Evolutionary conservation across 2,113 vertebrate genomes (phyloP).

Genomic region (Cyanistes caeruleus): DNA sequence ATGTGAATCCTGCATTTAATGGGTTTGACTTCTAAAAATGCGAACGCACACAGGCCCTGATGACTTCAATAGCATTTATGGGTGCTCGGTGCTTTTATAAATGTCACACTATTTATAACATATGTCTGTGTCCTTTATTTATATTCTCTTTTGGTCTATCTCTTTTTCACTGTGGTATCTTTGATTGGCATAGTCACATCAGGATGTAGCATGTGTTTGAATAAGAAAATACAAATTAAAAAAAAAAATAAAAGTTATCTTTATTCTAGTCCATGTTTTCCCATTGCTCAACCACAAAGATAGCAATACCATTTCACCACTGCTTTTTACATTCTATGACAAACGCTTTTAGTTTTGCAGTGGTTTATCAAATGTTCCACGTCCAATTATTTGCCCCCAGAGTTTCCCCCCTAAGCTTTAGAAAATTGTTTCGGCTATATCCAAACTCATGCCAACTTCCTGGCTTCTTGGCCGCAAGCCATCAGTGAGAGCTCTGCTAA

Average conservation of each 20-base stretch:
- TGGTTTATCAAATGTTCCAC: background rate
- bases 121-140: slow-evolving; percentile 39
- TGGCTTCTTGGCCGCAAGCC: slow-evolving; percentile 62
- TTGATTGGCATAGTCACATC: slow-evolving; percentile 24
- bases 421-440: slow-evolving; percentile 67
- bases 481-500: slow-evolving; percentile 77
- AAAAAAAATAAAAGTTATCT: slow-evolving; percentile 27
- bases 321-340: background rate
- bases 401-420: background rate
- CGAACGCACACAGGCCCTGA: background rate
- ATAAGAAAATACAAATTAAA: slow-evolving; percentile 22
- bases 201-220: slow-evolving; percentile 36
- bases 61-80: slow-evolving; percentile 70
- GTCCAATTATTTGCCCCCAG: background rate
- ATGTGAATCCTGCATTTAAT: background rate
- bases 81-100: slow-evolving; percentile 56
- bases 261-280: slow-evolving; percentile 53
- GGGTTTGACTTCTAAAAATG: slow-evolving; percentile 54
- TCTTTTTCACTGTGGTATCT: slow-evolving; percentile 42
- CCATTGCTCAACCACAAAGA: slow-evolving; percentile 36
- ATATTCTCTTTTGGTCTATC: slow-evolving; percentile 56
- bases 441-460: slow-evolving; percentile 33
- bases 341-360: background rate
- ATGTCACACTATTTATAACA: slow-evolving; percentile 71
- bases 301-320: background rate